Conservation (phyloP, 2,888 invertebrate genomes). For the Ophion obscuratus region DNA sequence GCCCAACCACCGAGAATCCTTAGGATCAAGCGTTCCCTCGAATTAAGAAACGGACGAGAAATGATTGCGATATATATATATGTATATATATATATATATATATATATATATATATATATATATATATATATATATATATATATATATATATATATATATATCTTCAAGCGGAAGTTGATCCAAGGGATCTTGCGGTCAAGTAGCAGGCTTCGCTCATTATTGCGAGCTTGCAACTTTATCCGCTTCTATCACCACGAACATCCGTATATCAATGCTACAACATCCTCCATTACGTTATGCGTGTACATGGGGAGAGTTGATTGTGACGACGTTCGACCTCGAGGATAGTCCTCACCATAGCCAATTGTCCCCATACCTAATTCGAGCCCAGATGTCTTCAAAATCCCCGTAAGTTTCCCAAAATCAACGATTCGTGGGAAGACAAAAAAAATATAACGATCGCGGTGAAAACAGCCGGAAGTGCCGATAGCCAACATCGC, state of each 20-base stretch:
- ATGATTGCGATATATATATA: neutral
- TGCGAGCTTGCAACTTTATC: neutral
- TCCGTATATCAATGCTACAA: neutral
- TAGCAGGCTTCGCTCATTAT: conserved; percentile 19
- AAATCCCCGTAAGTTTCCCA: no score
- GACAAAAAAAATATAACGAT: neutral
- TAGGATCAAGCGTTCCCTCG: neutral
- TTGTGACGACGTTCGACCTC: neutral
- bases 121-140: neutral
- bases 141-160: conserved; percentile 53
- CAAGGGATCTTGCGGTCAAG: conserved; percentile 60
- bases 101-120: no score
- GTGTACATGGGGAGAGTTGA: neutral
- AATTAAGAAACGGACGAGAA: neutral
- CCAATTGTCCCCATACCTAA: no score
- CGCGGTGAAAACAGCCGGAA: neutral
- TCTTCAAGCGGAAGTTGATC: conserved; percentile 63
- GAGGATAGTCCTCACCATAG: neutral
- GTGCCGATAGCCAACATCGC: no score
- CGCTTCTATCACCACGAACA: neutral
- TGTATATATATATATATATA: conserved; percentile 52
- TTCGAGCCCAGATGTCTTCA: no score
- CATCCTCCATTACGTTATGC: no score
- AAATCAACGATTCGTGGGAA: no score
- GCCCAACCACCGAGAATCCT: neutral